These are phyloP conservation scores for Tor tambroides DNA, from an alignment of 2,113 vertebrate species.

Conservation along the genomic window DNA sequence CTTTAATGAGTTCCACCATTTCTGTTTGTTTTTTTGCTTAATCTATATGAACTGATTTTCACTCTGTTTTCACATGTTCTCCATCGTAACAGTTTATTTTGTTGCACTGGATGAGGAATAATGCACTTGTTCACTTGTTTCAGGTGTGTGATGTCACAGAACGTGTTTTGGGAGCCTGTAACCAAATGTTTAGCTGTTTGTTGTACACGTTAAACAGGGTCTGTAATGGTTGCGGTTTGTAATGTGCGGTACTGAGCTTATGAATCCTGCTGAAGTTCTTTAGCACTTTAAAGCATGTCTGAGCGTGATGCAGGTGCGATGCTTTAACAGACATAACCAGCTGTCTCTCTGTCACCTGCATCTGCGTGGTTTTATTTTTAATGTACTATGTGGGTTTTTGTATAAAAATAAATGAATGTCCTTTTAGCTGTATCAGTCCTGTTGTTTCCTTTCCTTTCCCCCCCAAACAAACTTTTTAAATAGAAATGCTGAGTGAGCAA, in stretches of 20 bases:
- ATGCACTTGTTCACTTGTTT: constrained; percentile 57
- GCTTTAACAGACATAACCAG: constrained; percentile 48
- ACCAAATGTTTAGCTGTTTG: constrained; percentile 61
- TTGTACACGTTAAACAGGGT: constrained; percentile 32
- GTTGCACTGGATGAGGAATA: constrained; percentile 39
- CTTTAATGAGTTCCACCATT: not conserved
- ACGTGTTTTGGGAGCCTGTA: constrained; percentile 63
- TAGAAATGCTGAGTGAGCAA: not conserved
- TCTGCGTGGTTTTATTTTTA: constrained; percentile 48
- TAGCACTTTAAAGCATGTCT: constrained; percentile 86
- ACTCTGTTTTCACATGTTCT: not conserved
- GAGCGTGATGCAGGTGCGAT: constrained; percentile 78
- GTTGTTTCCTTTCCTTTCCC: not conserved
- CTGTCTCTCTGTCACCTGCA: constrained; percentile 47
- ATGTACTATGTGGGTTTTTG: constrained; percentile 57
- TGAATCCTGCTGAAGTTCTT: constrained; percentile 35
- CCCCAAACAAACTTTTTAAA: not conserved
- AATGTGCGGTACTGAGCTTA: constrained; percentile 35
- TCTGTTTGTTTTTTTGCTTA: not conserved
- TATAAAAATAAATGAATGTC: constrained; percentile 58
- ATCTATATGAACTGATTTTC: not conserved
- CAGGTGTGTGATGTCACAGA: constrained; percentile 55
- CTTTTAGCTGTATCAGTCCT: constrained; percentile 1
- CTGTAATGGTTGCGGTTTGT: not conserved
- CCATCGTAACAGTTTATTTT: not conserved